phyloP scores from a whole-genome alignment of 2,113 vertebrate genomes.

The Urocolius indicus region DNA sequence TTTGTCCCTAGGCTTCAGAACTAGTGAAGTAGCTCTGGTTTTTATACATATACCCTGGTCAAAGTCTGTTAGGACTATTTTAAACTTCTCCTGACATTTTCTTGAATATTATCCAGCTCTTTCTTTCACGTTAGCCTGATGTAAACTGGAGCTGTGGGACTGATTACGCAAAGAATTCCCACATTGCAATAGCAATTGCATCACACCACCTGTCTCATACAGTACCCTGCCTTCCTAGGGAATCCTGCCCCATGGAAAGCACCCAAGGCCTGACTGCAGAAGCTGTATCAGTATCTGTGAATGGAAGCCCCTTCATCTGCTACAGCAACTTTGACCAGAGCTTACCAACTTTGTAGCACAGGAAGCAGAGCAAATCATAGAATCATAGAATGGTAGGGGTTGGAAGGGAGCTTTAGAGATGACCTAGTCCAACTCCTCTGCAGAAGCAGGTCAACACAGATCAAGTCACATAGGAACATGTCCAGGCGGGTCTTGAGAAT shows the following conservation, averaged over 20 bases:
- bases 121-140: not conserved
- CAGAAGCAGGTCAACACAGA: too few species aligned
- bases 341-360: not conserved
- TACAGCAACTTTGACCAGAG: not conserved
- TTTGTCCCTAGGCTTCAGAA: not conserved
- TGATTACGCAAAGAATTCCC: not conserved
- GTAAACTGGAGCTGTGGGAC: not conserved
- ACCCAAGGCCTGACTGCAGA: not conserved
- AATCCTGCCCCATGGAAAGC: not conserved
- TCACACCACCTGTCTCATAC: not conserved
- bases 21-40: not conserved
- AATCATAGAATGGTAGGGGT: too few species aligned
- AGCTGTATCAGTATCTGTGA: not conserved
- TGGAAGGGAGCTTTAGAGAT: too few species aligned
- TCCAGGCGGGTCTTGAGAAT: too few species aligned
- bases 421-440: too few species aligned
- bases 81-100: not conserved
- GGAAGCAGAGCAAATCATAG: accelerated
- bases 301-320: not conserved
- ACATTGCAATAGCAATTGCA: not conserved
- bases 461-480: too few species aligned
- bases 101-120: not conserved
- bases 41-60: not conserved
- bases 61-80: not conserved
- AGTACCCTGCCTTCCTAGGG: not conserved